A percentile compares a stretch with the other conserved stretches of the same genome.
Evolutionary conservation across 2,888 invertebrate genomes (phyloP).

Genomic region (Bombylius discolor): DNA sequence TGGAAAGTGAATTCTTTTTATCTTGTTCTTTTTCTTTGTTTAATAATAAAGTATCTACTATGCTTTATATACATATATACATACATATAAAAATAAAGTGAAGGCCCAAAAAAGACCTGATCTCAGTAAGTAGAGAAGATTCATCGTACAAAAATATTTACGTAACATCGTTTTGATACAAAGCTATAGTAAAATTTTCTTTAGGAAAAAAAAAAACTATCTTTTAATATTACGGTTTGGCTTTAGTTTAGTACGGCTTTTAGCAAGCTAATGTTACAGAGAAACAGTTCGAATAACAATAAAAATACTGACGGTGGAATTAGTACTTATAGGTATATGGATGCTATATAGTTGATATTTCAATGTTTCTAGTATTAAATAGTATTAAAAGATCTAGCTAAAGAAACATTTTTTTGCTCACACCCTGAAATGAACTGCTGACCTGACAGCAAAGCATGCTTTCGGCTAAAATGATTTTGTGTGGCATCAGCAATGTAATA

Average conservation of each 20-base stretch:
- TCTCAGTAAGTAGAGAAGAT: neutral
- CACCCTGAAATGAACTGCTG: neutral
- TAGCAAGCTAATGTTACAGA: too few relatives aligned
- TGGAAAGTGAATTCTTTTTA: constrained; percentile 2
- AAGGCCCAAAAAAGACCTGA: neutral
- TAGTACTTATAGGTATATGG: too few relatives aligned
- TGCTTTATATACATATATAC: neutral
- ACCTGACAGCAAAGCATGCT: neutral
- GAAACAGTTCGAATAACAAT: neutral
- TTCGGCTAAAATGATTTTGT: neutral
- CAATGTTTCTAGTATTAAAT: too few relatives aligned
- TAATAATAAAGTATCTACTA: neutral
- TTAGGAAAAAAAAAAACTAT: neutral
- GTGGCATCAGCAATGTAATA: neutral
- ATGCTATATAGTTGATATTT: too few relatives aligned
- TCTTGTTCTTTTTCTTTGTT: neutral
- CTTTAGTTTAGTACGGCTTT: too few relatives aligned
- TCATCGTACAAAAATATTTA: neutral
- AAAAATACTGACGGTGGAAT: neutral
- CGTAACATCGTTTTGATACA: neutral
- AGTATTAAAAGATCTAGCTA: too few relatives aligned
- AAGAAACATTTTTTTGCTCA: neutral
- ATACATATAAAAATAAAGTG: neutral
- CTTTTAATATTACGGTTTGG: too few relatives aligned
- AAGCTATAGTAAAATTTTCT: neutral